Evolutionary conservation across 2,797 vertebrate species (phyloP).

Genomic region (Linurgus olivaceus): DNA sequence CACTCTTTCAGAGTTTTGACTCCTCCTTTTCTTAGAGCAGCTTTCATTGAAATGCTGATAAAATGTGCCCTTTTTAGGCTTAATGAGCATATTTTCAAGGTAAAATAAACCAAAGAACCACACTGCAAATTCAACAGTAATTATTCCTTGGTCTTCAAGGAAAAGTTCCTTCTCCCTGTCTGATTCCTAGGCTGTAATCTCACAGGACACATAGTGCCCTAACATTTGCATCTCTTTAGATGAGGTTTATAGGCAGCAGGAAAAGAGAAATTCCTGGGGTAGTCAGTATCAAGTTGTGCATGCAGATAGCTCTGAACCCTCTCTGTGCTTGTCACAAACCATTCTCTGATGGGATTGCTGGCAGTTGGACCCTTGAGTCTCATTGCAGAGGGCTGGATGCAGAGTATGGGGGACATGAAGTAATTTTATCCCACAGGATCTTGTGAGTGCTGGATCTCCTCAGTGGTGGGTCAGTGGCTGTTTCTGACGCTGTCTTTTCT

Average conservation of each 20-base stretch:
- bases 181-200: neutral
- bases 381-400: neutral
- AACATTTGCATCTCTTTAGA: neutral
- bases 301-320: neutral
- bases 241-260: neutral
- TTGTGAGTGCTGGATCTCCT: neutral
- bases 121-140: neutral
- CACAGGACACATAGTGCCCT: neutral
- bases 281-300: neutral
- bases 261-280: neutral
- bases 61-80: neutral
- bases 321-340: neutral
- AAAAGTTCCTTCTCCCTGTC: neutral
- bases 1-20: neutral
- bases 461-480: neutral
- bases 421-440: neutral
- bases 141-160: neutral
- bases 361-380: fast-evolving
- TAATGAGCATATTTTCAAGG: neutral
- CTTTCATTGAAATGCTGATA: neutral
- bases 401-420: neutral
- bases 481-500: neutral
- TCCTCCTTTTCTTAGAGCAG: neutral
- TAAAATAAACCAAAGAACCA: neutral
- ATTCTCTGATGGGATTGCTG: neutral